A percentile compares a stretch with the other conserved stretches of the same genome.
These are phyloP conservation scores for Ctenochaetus hawaiiensis DNA, from an alignment of 2,797 vertebrate genomes.

Conservation along the genomic window DNA sequence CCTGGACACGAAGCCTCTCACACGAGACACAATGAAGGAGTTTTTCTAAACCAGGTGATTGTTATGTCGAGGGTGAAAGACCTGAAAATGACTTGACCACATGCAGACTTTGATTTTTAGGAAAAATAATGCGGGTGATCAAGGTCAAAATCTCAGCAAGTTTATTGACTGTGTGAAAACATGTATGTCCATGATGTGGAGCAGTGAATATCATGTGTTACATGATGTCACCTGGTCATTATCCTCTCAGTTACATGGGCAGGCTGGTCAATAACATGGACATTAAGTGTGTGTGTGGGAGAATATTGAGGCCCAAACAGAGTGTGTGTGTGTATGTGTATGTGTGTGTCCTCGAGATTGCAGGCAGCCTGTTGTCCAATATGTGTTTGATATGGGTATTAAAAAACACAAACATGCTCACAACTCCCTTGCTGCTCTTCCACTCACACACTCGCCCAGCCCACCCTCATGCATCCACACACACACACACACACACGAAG, in stretches of 20 bases:
- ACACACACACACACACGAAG: conserved; percentile 10
- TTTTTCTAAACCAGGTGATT: neutral
- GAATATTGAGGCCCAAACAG: neutral
- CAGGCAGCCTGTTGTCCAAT: conserved; percentile 37
- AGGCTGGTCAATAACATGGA: conserved; percentile 45
- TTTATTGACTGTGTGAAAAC: neutral
- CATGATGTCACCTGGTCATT: conserved; percentile 55
- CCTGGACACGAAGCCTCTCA: conserved; percentile 46
- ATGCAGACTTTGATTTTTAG: neutral
- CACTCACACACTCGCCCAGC: conserved; percentile 38
- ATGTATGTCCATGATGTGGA: neutral
- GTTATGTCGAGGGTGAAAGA: neutral
- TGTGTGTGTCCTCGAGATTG: conserved; percentile 15
- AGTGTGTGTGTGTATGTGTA: conserved; percentile 11
- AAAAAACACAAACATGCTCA: conserved; percentile 45
- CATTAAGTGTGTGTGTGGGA: conserved; percentile 14
- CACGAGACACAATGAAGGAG: conserved; percentile 1
- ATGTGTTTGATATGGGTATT: conserved; percentile 50
- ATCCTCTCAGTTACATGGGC: conserved; percentile 57
- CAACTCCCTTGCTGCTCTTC: conserved; percentile 45
- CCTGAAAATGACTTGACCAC: neutral
- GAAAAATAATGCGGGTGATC: neutral
- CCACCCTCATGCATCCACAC: conserved; percentile 6
- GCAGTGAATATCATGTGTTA: conserved; percentile 28
- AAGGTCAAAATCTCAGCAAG: neutral